Percentiles rank a stretch among this genome's conserved stretches.
These are phyloP conservation scores for Caenorhabditis becei DNA, from an alignment of 2,888 invertebrate genomes.

Conservation along the genomic window DNA sequence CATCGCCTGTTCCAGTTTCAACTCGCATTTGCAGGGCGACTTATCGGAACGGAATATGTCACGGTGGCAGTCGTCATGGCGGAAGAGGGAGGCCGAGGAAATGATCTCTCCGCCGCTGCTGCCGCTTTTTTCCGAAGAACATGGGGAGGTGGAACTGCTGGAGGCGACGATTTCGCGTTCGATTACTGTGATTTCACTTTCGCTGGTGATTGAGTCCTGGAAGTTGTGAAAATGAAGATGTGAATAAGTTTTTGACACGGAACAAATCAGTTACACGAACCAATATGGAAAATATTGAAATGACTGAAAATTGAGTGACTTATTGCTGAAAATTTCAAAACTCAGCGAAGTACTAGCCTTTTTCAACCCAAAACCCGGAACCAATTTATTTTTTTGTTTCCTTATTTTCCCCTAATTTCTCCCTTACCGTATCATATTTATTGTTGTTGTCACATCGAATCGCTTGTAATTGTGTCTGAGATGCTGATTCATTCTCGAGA, in stretches of 20 bases:
- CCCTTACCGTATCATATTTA: constrained; percentile 66
- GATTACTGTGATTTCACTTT: constrained; percentile 69
- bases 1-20: constrained; percentile 58
- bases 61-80: constrained; percentile 42
- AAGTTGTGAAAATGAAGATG: no score
- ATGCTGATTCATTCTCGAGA: constrained; percentile 63
- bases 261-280: no score
- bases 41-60: constrained; percentile 39
- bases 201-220: constrained; percentile 66
- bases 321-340: no score
- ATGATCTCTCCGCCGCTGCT: constrained; percentile 44
- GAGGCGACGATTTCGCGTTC: constrained; percentile 66
- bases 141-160: constrained; percentile 64
- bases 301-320: no score
- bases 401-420: not conserved
- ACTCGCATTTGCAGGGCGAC: constrained; percentile 49
- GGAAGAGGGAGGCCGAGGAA: constrained; percentile 34
- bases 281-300: no score
- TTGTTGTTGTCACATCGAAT: constrained; percentile 62
- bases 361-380: no score
- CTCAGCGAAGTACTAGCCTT: no score
- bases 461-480: constrained; percentile 55
- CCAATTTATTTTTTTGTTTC: no score
- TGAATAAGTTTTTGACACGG: no score
- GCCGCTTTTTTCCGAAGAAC: constrained; percentile 63